phyloP scores from a whole-genome alignment of 2,888 invertebrate genomes.

The Ochropacha duplaris region DNA sequence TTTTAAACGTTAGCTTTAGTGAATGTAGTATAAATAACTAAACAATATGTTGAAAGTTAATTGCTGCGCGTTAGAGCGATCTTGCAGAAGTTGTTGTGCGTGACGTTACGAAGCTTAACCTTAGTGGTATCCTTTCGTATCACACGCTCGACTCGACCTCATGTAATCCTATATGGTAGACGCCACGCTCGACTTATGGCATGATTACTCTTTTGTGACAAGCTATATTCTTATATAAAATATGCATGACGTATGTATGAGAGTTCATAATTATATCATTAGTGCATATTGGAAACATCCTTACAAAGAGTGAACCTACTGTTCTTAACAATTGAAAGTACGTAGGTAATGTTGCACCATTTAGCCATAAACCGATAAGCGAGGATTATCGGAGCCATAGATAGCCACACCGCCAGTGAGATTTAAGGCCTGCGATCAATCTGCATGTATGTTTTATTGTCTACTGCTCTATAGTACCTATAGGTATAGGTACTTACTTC shows the following conservation, averaged over 20 bases:
- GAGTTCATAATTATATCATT: background rate
- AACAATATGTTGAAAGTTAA: background rate
- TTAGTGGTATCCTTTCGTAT: constrained; percentile 69
- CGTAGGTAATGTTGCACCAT: background rate
- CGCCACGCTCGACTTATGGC: constrained; percentile 66
- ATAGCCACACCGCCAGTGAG: background rate
- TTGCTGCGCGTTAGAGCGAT: constrained; percentile 6
- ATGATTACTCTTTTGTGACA: constrained; percentile 59
- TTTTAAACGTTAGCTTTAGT: constrained; percentile 22
- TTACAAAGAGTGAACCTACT: background rate
- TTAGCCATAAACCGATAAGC: background rate
- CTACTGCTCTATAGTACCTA: background rate
- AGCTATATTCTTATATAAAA: constrained; percentile 14
- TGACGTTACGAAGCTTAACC: constrained; percentile 67
- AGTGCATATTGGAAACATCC: background rate
- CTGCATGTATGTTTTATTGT: background rate
- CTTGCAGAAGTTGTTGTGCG: constrained; percentile 41
- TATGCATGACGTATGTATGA: background rate
- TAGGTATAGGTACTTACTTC: background rate
- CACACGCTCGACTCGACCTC: constrained; percentile 68
- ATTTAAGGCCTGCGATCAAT: background rate
- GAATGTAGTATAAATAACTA: constrained; percentile 10
- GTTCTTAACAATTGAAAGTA: background rate
- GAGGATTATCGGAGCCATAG: background rate
- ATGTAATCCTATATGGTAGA: constrained; percentile 74